A percentile compares a stretch with the other conserved stretches of the same genome.
These are phyloP conservation scores for Cettia cetti DNA, from an alignment of 2,113 vertebrate genomes.

Conservation along the genomic window DNA sequence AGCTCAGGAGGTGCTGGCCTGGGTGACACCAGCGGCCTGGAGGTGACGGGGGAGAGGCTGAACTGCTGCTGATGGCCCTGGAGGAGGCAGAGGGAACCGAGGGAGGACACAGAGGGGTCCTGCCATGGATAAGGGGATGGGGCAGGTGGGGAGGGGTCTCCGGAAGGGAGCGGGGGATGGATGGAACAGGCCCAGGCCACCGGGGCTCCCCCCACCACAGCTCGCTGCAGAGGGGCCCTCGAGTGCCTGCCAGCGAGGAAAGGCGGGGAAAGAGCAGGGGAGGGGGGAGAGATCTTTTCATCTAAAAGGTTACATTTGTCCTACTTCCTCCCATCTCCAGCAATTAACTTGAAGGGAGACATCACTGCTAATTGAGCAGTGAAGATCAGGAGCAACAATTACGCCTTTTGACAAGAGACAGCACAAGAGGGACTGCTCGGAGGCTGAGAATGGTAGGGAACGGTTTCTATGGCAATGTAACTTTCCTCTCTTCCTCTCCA, in stretches of 20 bases:
- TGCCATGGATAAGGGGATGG: not conserved
- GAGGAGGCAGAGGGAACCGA: fast-evolving
- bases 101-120: not conserved
- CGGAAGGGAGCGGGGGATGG: not conserved
- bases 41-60: not conserved
- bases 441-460: slow-evolving; percentile 71
- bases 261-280: not conserved
- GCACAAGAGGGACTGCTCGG: slow-evolving; percentile 68
- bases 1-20: not conserved
- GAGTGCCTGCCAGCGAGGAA: not conserved
- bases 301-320: slow-evolving; percentile 77
- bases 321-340: slow-evolving; percentile 74
- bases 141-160: not conserved
- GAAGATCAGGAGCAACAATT: slow-evolving; percentile 77
- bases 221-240: not conserved
- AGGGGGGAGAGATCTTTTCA: slow-evolving; percentile 65
- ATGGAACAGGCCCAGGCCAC: not conserved
- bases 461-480: slow-evolving; percentile 74
- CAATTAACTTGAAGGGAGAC: slow-evolving; percentile 78
- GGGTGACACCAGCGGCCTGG: fast-evolving
- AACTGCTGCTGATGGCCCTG: not conserved
- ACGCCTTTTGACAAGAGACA: slow-evolving; percentile 75
- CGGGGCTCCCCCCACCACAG: not conserved
- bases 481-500: slow-evolving; percentile 67
- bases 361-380: slow-evolving; percentile 76